Evolutionary conservation across 2,797 vertebrate species (phyloP).

Genomic region (Myotis vivesi): DNA sequence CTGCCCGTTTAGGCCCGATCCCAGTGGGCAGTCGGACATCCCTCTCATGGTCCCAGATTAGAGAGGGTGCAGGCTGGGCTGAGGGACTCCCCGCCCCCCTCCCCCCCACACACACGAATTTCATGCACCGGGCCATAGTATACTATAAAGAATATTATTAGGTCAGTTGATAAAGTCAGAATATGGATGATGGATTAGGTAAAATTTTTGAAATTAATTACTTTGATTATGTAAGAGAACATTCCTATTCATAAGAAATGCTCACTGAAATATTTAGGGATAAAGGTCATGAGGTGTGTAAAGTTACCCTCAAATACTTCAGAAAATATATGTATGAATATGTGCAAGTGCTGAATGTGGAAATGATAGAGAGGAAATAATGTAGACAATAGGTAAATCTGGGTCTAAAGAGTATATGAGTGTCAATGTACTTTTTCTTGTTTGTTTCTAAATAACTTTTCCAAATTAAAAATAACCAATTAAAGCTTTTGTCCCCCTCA

Average conservation of each 20-base stretch:
- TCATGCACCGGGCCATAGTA: background rate
- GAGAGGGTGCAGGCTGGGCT: too few species aligned
- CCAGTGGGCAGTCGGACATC: too few species aligned
- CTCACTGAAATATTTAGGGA: background rate
- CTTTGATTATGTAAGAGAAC: background rate
- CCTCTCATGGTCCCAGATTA: too few species aligned
- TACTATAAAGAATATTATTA: background rate
- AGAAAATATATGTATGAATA: background rate
- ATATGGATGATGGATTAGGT: background rate
- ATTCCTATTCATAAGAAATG: background rate
- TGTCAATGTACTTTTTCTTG: background rate
- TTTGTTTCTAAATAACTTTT: conserved; percentile 12
- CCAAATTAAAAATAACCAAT: background rate
- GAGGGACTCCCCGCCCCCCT: too few species aligned
- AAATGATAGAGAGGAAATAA: background rate
- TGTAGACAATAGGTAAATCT: background rate
- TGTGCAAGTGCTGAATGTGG: background rate
- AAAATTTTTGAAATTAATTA: background rate
- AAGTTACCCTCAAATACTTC: background rate
- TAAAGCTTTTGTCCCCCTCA: background rate
- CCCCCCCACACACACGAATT: too few species aligned
- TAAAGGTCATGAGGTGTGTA: background rate
- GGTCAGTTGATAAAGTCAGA: background rate
- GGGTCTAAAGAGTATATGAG: background rate
- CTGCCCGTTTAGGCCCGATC: too few species aligned